phyloP scores from a whole-genome alignment of 2,888 invertebrate genomes.

The Nasonovia ribisnigri region DNA sequence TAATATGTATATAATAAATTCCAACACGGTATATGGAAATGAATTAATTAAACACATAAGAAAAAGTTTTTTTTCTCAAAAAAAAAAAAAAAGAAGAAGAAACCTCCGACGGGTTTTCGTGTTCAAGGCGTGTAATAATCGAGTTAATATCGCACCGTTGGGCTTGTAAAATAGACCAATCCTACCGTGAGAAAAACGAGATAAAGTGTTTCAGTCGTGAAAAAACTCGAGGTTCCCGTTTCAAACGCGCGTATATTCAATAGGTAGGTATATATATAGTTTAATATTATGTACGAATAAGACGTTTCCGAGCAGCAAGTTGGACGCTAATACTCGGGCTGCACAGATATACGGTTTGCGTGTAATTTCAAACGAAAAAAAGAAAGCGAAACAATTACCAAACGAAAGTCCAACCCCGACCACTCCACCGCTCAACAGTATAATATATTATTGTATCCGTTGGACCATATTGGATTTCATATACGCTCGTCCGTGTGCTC shows the following conservation, averaged over 20 bases:
- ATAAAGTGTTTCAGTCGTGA: slow-evolving; percentile 44
- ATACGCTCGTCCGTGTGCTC: not conserved
- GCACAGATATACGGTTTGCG: not conserved
- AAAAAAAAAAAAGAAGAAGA: not conserved
- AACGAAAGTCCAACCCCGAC: too few relatives aligned
- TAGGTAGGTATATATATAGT: not conserved
- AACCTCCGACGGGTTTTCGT: slow-evolving; percentile 47
- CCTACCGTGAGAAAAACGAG: slow-evolving; percentile 53
- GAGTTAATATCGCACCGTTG: slow-evolving; percentile 61
- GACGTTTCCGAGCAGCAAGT: not conserved
- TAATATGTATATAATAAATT: not conserved
- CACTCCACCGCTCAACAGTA: not conserved
- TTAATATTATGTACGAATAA: not conserved
- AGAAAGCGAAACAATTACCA: not conserved
- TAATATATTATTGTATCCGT: not conserved
- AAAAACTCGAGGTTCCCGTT: slow-evolving; percentile 14
- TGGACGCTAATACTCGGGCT: not conserved
- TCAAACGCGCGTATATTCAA: not conserved
- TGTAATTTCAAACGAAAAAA: not conserved
- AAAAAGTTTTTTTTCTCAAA: not conserved
- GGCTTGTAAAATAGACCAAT: slow-evolving; percentile 56
- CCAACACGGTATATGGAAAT: not conserved
- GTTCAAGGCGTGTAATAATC: slow-evolving; percentile 59
- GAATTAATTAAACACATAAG: slow-evolving; percentile 4
- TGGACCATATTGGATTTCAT: not conserved